phyloP scores from a whole-genome alignment of 2,113 vertebrate genomes.

The Peucedramus taeniatus region DNA sequence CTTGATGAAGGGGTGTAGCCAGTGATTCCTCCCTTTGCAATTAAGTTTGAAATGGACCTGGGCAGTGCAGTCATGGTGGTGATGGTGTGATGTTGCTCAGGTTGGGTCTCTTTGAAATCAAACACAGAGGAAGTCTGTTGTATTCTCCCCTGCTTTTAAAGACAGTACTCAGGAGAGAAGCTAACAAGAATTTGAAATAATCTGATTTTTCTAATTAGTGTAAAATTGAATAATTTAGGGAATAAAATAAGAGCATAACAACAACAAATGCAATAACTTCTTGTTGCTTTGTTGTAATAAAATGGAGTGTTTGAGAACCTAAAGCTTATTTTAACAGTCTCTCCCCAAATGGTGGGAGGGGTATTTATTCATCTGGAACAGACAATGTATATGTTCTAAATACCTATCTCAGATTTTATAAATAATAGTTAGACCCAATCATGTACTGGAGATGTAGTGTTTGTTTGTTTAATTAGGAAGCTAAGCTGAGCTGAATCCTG shows the following conservation, averaged over 20 bases:
- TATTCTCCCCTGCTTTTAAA: background rate
- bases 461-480: constrained; percentile 76
- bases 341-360: background rate
- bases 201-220: background rate
- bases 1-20: background rate
- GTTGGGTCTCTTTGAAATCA: background rate
- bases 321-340: background rate
- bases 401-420: background rate
- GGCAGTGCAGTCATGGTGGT: background rate
- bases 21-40: background rate
- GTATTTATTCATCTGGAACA: background rate
- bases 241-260: background rate
- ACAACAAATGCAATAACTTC: background rate
- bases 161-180: background rate
- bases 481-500: constrained; percentile 56
- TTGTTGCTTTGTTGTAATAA: background rate
- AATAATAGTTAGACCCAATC: background rate
- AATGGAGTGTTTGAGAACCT: background rate
- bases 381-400: background rate
- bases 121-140: background rate
- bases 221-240: background rate
- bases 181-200: background rate
- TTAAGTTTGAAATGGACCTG: background rate
- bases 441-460: constrained; percentile 42
- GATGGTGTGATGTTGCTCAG: background rate